Conservation (phyloP, 37 sponge, comb jelly and placozoan species). For the Petrosia ficiformis region DNA sequence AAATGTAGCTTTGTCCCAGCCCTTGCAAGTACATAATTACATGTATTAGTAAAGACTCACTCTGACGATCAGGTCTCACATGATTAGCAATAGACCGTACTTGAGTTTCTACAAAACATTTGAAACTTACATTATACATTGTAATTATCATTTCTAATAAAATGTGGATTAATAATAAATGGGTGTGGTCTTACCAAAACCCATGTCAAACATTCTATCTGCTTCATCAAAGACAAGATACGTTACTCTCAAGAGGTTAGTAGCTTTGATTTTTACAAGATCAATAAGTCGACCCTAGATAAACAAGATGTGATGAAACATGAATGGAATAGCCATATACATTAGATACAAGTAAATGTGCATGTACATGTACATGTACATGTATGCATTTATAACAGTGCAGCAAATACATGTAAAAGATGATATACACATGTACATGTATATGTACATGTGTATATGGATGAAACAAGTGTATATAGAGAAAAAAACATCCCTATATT, state of each 20-base stretch:
- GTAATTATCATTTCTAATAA: too few relatives aligned
- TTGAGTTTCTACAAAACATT: conserved; percentile 62
- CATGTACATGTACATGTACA: not conserved
- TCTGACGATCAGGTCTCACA: conserved; percentile 90
- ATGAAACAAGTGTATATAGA: too few relatives aligned
- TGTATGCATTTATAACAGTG: not conserved
- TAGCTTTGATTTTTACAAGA: conserved; percentile 84
- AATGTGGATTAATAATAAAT: not conserved
- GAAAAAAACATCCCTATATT: too few relatives aligned
- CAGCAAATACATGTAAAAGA: too few relatives aligned
- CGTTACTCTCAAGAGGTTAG: conserved; percentile 80
- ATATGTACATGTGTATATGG: too few relatives aligned
- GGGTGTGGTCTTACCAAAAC: conserved; percentile 74
- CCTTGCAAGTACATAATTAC: too few relatives aligned
- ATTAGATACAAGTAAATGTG: too few relatives aligned
- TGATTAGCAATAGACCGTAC: conserved; percentile 90
- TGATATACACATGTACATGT: too few relatives aligned
- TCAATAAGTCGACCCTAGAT: conserved; percentile 92
- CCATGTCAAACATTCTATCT: conserved; percentile 99
- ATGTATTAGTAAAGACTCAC: conserved; percentile 33
- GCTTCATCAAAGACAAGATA: conserved; percentile 98
- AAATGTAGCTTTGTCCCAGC: too few relatives aligned
- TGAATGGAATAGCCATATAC: not conserved
- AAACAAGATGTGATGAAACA: not conserved
- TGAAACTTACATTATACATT: not conserved